Evolutionary conservation across 1,140 invertebrate genomes (phyloP).

Genomic region (Drosophila quadrilineata): DNA sequence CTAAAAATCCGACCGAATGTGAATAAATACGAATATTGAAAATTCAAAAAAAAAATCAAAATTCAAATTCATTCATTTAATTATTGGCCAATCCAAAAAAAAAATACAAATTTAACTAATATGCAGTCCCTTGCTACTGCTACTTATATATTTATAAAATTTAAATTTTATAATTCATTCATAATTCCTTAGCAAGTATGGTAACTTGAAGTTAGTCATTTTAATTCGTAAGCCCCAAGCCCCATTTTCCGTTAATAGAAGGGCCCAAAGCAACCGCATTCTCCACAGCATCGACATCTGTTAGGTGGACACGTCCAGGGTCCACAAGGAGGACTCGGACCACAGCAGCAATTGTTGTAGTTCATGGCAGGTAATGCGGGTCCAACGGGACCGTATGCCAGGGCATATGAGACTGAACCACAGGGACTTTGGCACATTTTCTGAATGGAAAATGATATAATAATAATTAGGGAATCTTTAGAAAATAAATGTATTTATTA

Average conservation of each 20-base stretch:
- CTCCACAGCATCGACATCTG: conserved; percentile 48
- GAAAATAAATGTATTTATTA: not conserved
- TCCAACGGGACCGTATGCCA: conserved; percentile 59
- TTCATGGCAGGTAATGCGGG: conserved; percentile 63
- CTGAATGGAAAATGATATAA: not conserved
- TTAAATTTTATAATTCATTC: too few relatives aligned
- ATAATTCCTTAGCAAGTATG: too few relatives aligned
- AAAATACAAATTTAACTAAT: too few relatives aligned
- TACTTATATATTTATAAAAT: too few relatives aligned
- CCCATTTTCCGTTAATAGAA: too few relatives aligned
- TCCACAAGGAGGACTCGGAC: conserved; percentile 58
- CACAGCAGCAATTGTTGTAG: conserved; percentile 54
- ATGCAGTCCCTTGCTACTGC: too few relatives aligned
- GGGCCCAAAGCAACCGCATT: conserved; percentile 59
- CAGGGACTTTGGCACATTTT: conserved; percentile 43
- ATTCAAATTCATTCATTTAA: not conserved
- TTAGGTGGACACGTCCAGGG: conserved; percentile 66
- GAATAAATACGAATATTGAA: too few relatives aligned
- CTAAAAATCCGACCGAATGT: too few relatives aligned
- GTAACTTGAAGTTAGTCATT: too few relatives aligned
- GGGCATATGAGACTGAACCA: conserved; percentile 54
- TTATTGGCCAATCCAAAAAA: too few relatives aligned
- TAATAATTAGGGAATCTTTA: too few relatives aligned
- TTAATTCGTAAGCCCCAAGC: too few relatives aligned
- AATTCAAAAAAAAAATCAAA: not conserved